Conservation (phyloP, 2,888 invertebrate genomes). For the Aspidiotus rigidus region DNA sequence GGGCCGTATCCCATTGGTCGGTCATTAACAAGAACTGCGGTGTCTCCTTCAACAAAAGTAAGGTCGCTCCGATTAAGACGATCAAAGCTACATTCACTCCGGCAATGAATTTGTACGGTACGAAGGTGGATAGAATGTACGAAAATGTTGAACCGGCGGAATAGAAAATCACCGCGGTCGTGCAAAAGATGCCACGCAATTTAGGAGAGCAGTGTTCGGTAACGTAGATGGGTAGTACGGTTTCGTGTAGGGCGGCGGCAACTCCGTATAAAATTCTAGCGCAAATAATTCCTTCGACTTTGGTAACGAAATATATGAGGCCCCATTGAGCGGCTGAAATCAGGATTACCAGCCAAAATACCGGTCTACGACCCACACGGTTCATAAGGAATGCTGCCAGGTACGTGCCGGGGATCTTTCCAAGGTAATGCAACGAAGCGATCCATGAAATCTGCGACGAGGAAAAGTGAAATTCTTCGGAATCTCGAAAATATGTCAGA, state of each 20-base stretch:
- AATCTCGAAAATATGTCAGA: no score
- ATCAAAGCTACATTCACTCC: neutral
- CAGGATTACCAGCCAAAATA: neutral
- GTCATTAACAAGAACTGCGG: no score
- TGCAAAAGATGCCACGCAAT: no score
- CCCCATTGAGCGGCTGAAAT: neutral
- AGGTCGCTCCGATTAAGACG: no score
- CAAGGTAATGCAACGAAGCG: slow-evolving; percentile 7
- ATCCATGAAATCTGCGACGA: neutral
- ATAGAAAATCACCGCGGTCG: no score
- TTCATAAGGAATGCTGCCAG: slow-evolving; percentile 2
- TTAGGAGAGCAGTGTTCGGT: no score
- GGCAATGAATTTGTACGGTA: neutral
- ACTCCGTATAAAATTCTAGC: neutral
- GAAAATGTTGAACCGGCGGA: no score
- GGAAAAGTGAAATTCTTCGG: no score
- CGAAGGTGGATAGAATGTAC: neutral
- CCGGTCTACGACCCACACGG: slow-evolving; percentile 12
- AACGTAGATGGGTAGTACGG: no score
- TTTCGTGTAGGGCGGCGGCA: neutral
- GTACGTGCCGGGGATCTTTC: slow-evolving; percentile 7
- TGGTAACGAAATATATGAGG: slow-evolving; percentile 6
- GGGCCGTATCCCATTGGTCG: no score
- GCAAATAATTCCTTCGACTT: slow-evolving; percentile 1
- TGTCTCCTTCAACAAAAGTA: no score